These are phyloP conservation scores for Elachura formosa DNA, from an alignment of 2,113 vertebrate species.

Conservation along the genomic window DNA sequence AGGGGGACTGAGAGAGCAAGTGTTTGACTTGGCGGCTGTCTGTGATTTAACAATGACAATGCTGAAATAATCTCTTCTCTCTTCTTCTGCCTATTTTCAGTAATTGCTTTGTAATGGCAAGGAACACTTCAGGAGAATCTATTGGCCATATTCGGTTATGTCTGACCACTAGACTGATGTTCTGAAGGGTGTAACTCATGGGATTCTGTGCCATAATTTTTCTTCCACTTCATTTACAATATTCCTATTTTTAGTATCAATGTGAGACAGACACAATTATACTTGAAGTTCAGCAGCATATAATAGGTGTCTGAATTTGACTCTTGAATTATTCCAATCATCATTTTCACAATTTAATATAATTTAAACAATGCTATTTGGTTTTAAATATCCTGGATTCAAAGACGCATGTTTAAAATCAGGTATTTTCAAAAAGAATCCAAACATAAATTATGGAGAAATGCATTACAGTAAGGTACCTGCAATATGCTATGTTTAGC, in stretches of 20 bases:
- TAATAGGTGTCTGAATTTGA: slow-evolving; percentile 56
- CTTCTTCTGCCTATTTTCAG: background rate
- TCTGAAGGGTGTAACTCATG: slow-evolving; percentile 1
- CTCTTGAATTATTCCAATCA: slow-evolving; percentile 42
- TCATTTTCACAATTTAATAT: background rate
- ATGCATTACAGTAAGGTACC: background rate
- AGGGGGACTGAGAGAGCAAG: accelerated
- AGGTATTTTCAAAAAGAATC: background rate
- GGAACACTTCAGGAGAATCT: slow-evolving; percentile 29
- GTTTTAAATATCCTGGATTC: background rate
- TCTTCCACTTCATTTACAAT: slow-evolving; percentile 55
- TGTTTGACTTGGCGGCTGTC: background rate
- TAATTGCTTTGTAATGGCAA: background rate
- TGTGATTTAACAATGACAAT: background rate
- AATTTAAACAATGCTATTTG: slow-evolving; percentile 1
- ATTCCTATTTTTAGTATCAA: slow-evolving; percentile 47
- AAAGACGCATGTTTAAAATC: background rate
- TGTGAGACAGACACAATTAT: slow-evolving; percentile 40
- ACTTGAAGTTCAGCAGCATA: slow-evolving; percentile 34
- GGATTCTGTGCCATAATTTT: slow-evolving; percentile 4
- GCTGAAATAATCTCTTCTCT: background rate
- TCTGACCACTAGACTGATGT: slow-evolving; percentile 38
- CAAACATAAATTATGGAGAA: background rate
- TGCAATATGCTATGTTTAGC: background rate
- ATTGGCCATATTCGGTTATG: slow-evolving; percentile 37